Evolutionary conservation across 2,797 vertebrate species (phyloP).

Genomic region (Pelodytes ibericus): DNA sequence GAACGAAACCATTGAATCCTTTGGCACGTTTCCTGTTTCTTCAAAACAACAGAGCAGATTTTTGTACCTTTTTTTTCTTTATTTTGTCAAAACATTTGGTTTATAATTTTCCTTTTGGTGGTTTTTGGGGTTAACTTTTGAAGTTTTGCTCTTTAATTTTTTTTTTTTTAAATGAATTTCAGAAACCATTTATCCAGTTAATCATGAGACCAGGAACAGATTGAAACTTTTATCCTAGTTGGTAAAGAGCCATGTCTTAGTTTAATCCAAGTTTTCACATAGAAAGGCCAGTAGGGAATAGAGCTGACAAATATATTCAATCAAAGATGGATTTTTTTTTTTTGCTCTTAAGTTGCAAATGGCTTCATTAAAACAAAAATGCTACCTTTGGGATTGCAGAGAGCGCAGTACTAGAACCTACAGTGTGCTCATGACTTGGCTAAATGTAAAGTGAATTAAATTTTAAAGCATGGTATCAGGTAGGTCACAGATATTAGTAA

Average conservation of each 20-base stretch:
- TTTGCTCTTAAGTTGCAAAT: constrained; percentile 93
- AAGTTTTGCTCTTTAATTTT: constrained; percentile 57
- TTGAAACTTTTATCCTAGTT: constrained; percentile 75
- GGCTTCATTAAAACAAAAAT: constrained; percentile 99
- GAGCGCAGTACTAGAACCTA: constrained; percentile 91
- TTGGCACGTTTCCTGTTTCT: neutral
- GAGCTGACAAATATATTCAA: constrained; percentile 91
- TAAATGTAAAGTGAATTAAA: constrained; percentile 99
- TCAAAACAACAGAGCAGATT: constrained; percentile 44
- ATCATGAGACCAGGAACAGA: constrained; percentile 72
- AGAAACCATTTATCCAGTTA: constrained; percentile 72
- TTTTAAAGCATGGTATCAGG: constrained; percentile 98
- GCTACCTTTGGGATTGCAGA: constrained; percentile 89
- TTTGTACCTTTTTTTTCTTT: constrained; percentile 65
- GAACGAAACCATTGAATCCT: constrained; percentile 1
- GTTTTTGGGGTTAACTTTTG: constrained; percentile 65
- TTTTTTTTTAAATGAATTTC: constrained; percentile 66
- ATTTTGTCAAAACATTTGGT: constrained; percentile 65
- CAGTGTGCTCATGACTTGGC: constrained; percentile 96
- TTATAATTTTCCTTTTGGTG: constrained; percentile 68
- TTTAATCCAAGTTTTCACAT: constrained; percentile 85
- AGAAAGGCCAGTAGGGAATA: constrained; percentile 93
- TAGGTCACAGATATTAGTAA: constrained; percentile 87
- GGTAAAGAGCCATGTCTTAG: constrained; percentile 72
- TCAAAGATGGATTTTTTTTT: constrained; percentile 86